Conservation (phyloP, 1,140 invertebrate species). For the Leguminivora glycinivorella region DNA sequence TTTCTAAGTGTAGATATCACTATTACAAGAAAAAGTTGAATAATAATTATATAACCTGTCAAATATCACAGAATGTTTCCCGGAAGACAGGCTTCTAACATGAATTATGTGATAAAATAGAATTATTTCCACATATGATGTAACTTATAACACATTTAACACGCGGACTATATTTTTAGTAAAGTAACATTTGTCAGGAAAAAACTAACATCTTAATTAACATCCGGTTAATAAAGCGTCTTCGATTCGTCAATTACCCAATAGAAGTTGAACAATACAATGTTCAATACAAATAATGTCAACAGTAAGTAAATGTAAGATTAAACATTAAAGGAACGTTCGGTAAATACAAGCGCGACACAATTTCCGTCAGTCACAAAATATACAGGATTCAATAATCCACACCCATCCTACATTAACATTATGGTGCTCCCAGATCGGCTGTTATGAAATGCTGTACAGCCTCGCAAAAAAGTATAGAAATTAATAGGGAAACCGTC, state of each 20-base stretch:
- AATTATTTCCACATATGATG: not conserved
- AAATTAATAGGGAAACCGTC: no score
- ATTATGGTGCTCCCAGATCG: no score
- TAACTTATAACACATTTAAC: not conserved
- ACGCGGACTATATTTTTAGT: not conserved
- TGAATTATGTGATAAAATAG: not conserved
- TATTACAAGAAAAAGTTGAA: not conserved
- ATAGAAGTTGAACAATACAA: not conserved
- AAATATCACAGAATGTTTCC: conserved; percentile 5
- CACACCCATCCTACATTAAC: not conserved
- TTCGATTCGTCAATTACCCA: not conserved
- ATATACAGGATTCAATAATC: not conserved
- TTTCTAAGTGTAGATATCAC: conserved; percentile 4
- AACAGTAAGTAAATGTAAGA: not conserved
- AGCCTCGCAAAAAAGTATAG: no score
- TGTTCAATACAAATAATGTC: not conserved
- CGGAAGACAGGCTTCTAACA: not conserved
- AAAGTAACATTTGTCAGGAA: not conserved
- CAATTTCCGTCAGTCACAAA: not conserved
- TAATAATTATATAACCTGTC: conserved; percentile 17
- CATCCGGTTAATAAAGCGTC: not conserved
- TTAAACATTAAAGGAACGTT: not conserved
- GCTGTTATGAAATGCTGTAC: no score
- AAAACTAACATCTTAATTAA: not conserved
- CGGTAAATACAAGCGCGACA: not conserved